Base-by-base conservation (phyloP, 1,140 invertebrate species). In the Uloborus diversus region DNA sequence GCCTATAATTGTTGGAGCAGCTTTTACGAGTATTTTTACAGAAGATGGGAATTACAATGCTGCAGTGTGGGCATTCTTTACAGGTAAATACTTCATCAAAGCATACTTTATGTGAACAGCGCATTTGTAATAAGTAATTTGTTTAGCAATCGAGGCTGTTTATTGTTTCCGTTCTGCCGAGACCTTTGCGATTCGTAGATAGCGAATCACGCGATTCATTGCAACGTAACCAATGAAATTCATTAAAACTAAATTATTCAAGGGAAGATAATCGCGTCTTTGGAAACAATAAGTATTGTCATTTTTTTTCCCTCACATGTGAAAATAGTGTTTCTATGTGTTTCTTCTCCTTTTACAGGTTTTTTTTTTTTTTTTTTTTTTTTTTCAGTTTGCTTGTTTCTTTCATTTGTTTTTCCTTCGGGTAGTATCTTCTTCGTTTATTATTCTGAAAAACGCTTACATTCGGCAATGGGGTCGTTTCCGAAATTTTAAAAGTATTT, bases 11-110 rank as follows among this genome's bases (percentile, higher is more conserved):
- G 23, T 25, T 7, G 53, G 69, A 9, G 69, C 14, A 2, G 56
- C 25, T 4, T 73, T 73, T n/a, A 61, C 20, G 2, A 47, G 27
- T 61, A 61, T 73, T 14, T 73, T 73, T 20, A 30, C 61, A 4
- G 37, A 28, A n/a, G 69, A 73, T 61, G 35, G 30, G 17, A 73
- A 73, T 30, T 73, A 73, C 69, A 37, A 61, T 13, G 53, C 35
- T 14, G 53, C 32, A 7, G 25, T 73, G 5, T 25, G 37, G n/a
- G n/a, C 69, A 1, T 73, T 73, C 27, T 73, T 73, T 28, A 47
- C 56, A 47, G 69, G 69, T 73, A 61, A 59, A 25, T 30, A 37
- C 14, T 30, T 61, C 13, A 28, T 17, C 20, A 30, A 5, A 30
- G 13, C 28, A 30, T 57, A 59, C 11, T 13, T 3, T 28, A 28